Conservation (phyloP, 2,797 vertebrate genomes). For the Halcyon badia region DNA sequence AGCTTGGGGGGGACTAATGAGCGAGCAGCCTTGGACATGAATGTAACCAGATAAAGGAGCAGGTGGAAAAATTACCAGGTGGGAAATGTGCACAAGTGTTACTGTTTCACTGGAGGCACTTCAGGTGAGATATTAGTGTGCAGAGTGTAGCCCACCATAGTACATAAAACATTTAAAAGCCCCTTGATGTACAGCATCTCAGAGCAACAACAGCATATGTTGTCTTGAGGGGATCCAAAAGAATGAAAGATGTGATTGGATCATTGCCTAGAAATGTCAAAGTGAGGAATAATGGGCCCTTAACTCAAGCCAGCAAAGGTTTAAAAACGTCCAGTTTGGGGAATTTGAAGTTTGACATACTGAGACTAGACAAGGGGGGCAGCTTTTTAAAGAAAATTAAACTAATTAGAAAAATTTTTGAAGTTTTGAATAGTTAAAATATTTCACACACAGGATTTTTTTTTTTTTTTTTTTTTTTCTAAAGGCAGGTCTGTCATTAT, state of each 20-base stretch:
- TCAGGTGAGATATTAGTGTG: neutral
- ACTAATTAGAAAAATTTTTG: neutral
- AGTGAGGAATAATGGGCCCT: neutral
- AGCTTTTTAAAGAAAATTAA: neutral
- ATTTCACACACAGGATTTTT: neutral
- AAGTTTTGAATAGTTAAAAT: neutral
- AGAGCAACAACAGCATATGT: fast-evolving
- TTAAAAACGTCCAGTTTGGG: neutral
- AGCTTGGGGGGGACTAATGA: too few relatives aligned
- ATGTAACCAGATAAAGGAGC: neutral
- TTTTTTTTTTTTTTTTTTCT: neutral
- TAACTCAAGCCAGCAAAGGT: neutral
- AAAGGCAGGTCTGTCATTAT: neutral
- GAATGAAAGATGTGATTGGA: neutral
- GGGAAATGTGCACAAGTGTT: neutral
- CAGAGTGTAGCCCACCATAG: neutral
- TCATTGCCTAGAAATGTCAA: neutral
- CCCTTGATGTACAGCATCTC: fast-evolving
- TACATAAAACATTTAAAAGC: neutral
- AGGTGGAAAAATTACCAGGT: neutral
- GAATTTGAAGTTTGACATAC: neutral
- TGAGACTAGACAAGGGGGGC: neutral
- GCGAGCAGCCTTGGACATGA: fast-evolving
- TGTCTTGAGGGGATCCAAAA: neutral
- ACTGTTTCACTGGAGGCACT: neutral